These are phyloP conservation scores for Podarcis raffonei DNA, from an alignment of 2,113 vertebrate species.

Conservation along the genomic window DNA sequence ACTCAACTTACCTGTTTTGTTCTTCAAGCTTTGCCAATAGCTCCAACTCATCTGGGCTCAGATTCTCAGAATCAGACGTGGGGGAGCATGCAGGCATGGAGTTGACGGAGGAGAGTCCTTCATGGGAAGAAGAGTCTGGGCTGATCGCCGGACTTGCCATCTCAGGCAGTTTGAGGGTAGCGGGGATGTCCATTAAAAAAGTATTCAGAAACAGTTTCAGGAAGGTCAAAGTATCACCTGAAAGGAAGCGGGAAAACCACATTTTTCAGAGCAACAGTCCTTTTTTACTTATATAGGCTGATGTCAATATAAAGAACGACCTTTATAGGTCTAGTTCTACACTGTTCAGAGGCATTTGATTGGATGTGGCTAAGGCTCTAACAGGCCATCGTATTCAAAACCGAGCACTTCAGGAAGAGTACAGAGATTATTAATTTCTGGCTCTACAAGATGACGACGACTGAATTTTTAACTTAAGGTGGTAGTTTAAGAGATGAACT, in stretches of 20 bases:
- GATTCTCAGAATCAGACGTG: slow-evolving; percentile 90
- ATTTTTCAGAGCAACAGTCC: neutral
- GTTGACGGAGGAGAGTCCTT: slow-evolving; percentile 80
- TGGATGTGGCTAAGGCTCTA: neutral
- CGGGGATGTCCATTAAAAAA: slow-evolving; percentile 68
- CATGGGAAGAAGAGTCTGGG: slow-evolving; percentile 92
- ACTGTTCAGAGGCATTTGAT: neutral
- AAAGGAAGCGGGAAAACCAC: neutral
- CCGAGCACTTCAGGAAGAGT: neutral
- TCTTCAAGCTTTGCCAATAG: slow-evolving; percentile 96
- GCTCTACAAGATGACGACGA: neutral
- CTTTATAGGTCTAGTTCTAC: neutral
- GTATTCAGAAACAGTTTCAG: neutral
- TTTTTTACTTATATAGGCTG: neutral
- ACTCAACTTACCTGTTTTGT: slow-evolving; percentile 87
- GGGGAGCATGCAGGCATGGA: slow-evolving; percentile 82
- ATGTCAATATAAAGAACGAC: neutral
- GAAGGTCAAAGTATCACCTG: slow-evolving; percentile 56
- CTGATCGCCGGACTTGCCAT: slow-evolving; percentile 90
- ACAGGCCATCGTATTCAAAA: neutral
- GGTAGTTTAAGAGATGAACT: neutral
- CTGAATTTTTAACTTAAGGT: neutral
- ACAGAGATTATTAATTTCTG: neutral
- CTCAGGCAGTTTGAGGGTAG: slow-evolving; percentile 68
- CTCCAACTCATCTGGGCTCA: slow-evolving; percentile 94